phyloP scores from a whole-genome alignment of 2,113 vertebrate genomes.

The Actenoides hombroni region DNA sequence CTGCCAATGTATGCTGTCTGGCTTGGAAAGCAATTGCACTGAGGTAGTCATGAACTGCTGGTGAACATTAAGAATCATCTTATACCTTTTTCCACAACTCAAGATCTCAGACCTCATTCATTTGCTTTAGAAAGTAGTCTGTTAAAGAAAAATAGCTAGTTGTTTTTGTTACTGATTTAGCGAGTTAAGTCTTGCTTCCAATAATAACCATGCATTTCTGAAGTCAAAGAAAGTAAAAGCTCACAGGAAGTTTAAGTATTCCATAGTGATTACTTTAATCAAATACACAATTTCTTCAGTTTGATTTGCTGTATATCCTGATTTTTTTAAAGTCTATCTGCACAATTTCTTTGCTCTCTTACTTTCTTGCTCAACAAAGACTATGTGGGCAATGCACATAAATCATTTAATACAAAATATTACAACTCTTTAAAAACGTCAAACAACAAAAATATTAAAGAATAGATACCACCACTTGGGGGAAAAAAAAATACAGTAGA shows the following conservation, averaged over 20 bases:
- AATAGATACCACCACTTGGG: background rate
- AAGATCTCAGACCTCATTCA: background rate
- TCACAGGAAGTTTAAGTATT: background rate
- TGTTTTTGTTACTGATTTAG: background rate
- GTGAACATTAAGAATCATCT: background rate
- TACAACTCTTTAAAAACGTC: background rate
- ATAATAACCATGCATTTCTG: background rate
- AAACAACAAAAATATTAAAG: background rate
- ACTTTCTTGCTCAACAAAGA: background rate
- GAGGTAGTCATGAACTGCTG: background rate
- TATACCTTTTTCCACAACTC: background rate
- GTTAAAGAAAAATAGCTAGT: background rate
- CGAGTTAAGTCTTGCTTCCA: background rate
- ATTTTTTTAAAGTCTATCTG: background rate
- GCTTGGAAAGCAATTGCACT: background rate
- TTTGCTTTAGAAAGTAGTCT: background rate
- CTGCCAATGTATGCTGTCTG: background rate
- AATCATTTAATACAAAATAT: background rate
- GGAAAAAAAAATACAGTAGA: background rate
- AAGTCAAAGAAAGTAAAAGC: background rate
- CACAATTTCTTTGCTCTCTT: background rate
- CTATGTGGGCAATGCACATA: fast-evolving
- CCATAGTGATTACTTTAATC: background rate
- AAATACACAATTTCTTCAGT: background rate
- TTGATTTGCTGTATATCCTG: background rate